Evolutionary conservation across 2,888 invertebrate species (phyloP).

Genomic region (Athalia cordata): DNA sequence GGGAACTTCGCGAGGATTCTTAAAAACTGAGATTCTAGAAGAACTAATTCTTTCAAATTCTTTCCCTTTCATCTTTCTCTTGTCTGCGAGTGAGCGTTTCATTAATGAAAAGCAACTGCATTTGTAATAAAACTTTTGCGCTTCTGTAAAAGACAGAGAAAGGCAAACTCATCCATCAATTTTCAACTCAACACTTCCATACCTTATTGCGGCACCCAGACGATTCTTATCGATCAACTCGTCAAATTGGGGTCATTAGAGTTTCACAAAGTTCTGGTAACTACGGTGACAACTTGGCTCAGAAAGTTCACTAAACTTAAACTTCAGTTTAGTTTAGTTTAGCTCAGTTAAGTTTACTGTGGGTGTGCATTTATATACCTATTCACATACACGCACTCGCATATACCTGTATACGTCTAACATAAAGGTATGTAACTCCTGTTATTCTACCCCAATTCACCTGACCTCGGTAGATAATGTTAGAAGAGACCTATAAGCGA

Average conservation of each 20-base stretch:
- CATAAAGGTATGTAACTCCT: not conserved
- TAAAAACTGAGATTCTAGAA: not conserved
- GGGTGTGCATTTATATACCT: not conserved
- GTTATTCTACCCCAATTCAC: too few species aligned
- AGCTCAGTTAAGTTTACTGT: slow-evolving; percentile 35
- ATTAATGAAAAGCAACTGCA: too few species aligned
- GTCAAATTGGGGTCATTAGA: slow-evolving; percentile 45
- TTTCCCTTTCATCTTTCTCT: too few species aligned
- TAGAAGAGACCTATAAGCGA: too few species aligned
- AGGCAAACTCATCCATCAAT: not conserved
- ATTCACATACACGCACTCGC: not conserved
- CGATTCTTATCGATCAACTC: slow-evolving; percentile 28
- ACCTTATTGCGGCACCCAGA: not conserved
- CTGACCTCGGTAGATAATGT: too few species aligned
- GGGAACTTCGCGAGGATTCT: not conserved
- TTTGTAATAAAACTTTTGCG: too few species aligned
- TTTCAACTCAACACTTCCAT: not conserved
- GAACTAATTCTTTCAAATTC: too few species aligned
- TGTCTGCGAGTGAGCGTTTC: too few species aligned
- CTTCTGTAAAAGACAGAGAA: too few species aligned
- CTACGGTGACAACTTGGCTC: slow-evolving; percentile 38
- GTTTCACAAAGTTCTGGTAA: slow-evolving; percentile 28
- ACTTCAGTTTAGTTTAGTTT: slow-evolving; percentile 42
- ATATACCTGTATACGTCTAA: too few species aligned
- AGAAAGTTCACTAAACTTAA: slow-evolving; percentile 18